These are phyloP conservation scores for Polydesmus complanatus DNA, from an alignment of 2,888 invertebrate species.

Conservation along the genomic window DNA sequence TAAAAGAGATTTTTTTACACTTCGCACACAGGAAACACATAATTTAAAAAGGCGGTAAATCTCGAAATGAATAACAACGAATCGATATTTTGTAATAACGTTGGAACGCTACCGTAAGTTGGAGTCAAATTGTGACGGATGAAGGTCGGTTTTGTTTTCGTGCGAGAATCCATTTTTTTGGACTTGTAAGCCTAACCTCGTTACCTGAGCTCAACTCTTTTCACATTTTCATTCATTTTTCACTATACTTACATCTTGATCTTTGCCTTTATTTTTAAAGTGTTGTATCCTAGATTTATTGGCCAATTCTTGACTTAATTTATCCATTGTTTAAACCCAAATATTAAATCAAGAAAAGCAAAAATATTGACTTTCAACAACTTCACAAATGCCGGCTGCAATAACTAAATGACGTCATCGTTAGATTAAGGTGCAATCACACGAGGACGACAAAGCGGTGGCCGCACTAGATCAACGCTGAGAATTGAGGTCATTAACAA, in stretches of 20 bases:
- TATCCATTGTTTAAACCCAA: background rate
- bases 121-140: background rate
- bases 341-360: background rate
- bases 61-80: no score
- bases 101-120: no score
- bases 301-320: background rate
- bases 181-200: background rate
- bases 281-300: constrained; percentile 16
- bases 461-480: no score
- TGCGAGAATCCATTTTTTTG: background rate
- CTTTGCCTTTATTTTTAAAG: constrained; percentile 98
- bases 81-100: background rate
- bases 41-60: no score
- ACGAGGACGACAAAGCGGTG: no score
- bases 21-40: no score
- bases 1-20: no score
- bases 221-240: background rate
- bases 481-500: no score
- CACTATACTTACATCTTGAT: constrained; percentile 81
- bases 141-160: background rate
- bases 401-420: background rate
- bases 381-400: background rate
- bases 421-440: no score
- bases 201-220: background rate
- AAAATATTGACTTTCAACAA: background rate